Evolutionary conservation across 2,888 invertebrate genomes (phyloP).

Genomic region (Pyrrhosoma nymphula): DNA sequence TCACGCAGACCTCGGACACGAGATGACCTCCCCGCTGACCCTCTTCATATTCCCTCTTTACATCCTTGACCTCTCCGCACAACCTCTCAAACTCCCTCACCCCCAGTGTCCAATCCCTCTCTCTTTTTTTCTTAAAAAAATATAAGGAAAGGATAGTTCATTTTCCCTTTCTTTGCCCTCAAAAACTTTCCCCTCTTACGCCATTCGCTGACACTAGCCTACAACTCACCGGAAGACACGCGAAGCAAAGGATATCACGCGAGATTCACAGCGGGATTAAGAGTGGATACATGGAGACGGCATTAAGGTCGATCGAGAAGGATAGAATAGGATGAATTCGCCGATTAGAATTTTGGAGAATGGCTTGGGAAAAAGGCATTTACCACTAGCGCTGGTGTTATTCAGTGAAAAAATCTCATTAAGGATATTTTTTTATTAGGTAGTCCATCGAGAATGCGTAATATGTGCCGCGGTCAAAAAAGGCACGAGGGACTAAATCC

Average conservation of each 20-base stretch:
- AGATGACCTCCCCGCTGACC: not conserved
- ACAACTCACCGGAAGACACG: not conserved
- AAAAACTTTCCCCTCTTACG: not conserved
- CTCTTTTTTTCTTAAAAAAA: not conserved
- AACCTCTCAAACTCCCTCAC: not conserved
- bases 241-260: not conserved
- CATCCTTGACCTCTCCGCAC: not conserved
- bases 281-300: not conserved
- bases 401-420: no score
- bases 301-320: not conserved
- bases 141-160: not conserved
- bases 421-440: no score
- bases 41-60: not conserved
- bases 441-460: no score
- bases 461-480: no score
- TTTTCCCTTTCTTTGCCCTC: conserved; percentile 25
- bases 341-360: not conserved
- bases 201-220: not conserved
- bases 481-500: no score
- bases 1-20: not conserved
- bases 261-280: not conserved
- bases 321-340: not conserved
- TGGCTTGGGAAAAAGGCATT: no score
- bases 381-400: no score
- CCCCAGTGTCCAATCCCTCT: not conserved